Evolutionary conservation across 2,888 invertebrate genomes (phyloP), one percentile per base, ranked within the genome.

Genomic region (Philhelius pedissequus): DNA sequence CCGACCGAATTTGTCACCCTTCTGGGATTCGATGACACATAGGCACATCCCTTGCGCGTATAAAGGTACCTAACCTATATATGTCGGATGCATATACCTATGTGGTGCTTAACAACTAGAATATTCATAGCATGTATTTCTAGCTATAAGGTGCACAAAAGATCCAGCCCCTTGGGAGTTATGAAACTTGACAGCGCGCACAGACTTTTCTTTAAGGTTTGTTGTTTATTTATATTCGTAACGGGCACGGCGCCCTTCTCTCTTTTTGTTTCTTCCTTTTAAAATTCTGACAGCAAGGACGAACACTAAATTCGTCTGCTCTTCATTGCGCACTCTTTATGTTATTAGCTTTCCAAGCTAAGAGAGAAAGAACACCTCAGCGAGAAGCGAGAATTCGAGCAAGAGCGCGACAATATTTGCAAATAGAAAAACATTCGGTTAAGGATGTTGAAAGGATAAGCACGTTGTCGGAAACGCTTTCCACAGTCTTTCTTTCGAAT

Each of bases 371-470:
- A 70, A 25, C 60, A 45, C 62, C 54, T 54, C 38, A 6, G 2
- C n/a, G n/a, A n/a, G n/a, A n/a, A n/a, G n/a, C n/a, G 0, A 40
- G 13, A 4, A 11, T 4, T 18, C 6, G 25, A 35, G 6, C 25
- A 66, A 75, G 71, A 84, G 84, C 66, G 35, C 66, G 35, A 40
- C 54, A 35, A 50, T 58, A 58, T 56, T 76, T 75, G 22, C 54
- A 74, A 83, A 79, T 30, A 70, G 50, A 52, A 73, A 80, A 82
- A 86, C 86, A 88, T 88, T 88, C 87, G 88, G 89, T 89, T 87
- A 87, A 89, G 88, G 89, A 88, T 89, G 89, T 88, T 89, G 90
- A 89, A 89, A 90, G 90, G 90, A 90, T 89, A 89, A 88, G 83
- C 88, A 88, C 87, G 87, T 84, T 71, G 60, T 22, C 75, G 75